Evolutionary conservation across 1,140 invertebrate genomes (phyloP), one percentile per base, ranked within the genome.

Genomic region (Drosophila erecta): DNA sequence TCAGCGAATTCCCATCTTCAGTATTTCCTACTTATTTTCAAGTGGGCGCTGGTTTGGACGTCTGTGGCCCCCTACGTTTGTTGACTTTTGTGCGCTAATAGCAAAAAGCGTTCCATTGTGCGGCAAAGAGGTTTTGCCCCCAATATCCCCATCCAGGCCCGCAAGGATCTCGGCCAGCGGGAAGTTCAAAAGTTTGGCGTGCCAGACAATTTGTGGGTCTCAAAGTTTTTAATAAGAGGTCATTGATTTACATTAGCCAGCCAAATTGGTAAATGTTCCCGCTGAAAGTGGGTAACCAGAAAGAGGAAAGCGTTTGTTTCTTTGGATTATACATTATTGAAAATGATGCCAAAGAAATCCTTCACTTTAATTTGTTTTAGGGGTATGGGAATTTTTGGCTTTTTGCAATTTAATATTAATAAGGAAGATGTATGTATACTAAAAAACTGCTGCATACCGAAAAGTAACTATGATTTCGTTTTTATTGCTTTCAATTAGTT

Each of bases 161-260:
- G 10, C 49, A 8, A 57, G 24, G 17, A 38, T 41, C 43, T 51
- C 40, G 67, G 64, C 17, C 65, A 54, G 38, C 38, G 27, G 33
- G 67, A 87, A 87, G 79, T 86, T 81, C 61, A 77, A 76, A 86
- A 87, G 75, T 89, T 83, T 60, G 62, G 65, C 72, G 62, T 72
- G 71, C 67, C 55, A 89, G 83, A 89, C 73, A 87, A 87, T 89
- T 87, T 87, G 83, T 89, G 83, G 69, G 53, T 79, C 65, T 58
- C 61, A 49, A 86, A 86, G 83, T 87, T 87, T 89, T 89, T 87
- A 87, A 87, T 89, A 89, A 83, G 83, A 78, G 79, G 83, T 87
- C 83, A 87, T 79, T 89, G 84, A 81, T 83, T 89, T 87, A 87
- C 79, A 87, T 87, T 89, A 72, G 60, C 61, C 67, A 44, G 56